These are phyloP conservation scores for Brachionus asplanchnoidis DNA, from an alignment of 1,140 invertebrate genomes.

Conservation along the genomic window DNA sequence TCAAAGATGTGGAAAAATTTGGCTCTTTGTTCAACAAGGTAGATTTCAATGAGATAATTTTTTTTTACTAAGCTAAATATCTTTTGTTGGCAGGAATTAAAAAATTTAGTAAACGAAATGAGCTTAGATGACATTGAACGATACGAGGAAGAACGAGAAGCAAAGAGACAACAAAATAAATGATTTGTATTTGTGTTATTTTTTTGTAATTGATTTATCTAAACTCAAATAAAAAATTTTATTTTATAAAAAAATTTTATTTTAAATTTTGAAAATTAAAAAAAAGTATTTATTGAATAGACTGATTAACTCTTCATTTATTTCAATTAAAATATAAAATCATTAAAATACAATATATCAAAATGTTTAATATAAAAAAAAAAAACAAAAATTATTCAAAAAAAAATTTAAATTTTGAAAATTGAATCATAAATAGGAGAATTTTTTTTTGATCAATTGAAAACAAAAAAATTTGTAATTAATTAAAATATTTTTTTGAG, in stretches of 20 bases:
- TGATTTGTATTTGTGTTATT: background rate
- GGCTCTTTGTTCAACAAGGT: background rate
- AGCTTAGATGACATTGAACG: constrained; percentile 41
- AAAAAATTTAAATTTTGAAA: too few relatives aligned
- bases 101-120: constrained; percentile 28
- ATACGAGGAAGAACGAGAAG: background rate
- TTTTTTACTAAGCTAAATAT: background rate
- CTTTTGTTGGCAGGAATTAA: background rate
- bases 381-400: too few relatives aligned
- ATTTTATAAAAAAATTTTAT: background rate
- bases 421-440: too few relatives aligned
- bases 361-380: too few relatives aligned
- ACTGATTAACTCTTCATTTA: too few relatives aligned
- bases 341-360: too few relatives aligned
- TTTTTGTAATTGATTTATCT: background rate
- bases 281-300: too few relatives aligned
- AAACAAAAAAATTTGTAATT: too few relatives aligned
- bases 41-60: background rate
- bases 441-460: too few relatives aligned
- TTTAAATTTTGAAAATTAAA: too few relatives aligned
- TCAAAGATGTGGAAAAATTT: constrained; percentile 37
- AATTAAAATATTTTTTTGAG: too few relatives aligned
- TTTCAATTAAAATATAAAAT: too few relatives aligned
- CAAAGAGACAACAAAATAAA: background rate
- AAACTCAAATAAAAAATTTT: background rate